These are phyloP conservation scores for Dione juno DNA, from an alignment of 2,888 invertebrate species.

Conservation along the genomic window DNA sequence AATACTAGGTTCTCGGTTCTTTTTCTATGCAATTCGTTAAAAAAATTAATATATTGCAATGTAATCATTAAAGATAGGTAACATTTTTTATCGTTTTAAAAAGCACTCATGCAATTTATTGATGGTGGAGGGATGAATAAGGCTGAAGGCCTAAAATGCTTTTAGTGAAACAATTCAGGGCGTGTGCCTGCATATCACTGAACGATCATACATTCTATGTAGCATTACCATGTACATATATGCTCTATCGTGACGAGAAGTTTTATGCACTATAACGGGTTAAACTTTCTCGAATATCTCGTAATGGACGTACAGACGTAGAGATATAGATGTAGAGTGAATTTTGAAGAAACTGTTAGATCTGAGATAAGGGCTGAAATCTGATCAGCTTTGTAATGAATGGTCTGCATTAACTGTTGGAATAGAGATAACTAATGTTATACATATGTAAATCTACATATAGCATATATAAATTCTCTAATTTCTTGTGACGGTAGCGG, in stretches of 20 bases:
- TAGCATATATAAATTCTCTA: too few species aligned
- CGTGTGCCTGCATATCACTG: conserved; percentile 29
- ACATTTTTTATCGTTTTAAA: conserved; percentile 2
- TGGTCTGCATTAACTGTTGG: background rate
- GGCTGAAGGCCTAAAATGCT: conserved; percentile 26
- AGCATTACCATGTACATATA: background rate
- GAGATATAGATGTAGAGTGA: background rate
- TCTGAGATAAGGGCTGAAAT: too few species aligned
- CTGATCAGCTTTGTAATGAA: too few species aligned
- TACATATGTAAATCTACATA: too few species aligned
- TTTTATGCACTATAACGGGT: background rate
- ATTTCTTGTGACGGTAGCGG: too few species aligned
- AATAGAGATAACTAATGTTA: too few species aligned
- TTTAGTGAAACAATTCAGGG: conserved; percentile 25
- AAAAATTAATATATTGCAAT: background rate
- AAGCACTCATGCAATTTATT: conserved; percentile 10
- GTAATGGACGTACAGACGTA: too few species aligned
- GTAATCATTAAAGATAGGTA: background rate
- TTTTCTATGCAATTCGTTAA: too few species aligned
- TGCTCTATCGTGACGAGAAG: background rate
- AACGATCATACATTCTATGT: conserved; percentile 15
- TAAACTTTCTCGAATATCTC: background rate
- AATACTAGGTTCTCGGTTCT: too few species aligned
- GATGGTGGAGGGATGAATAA: background rate
- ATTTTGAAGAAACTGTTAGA: background rate